A percentile compares a stretch with the other conserved stretches of the same genome.
phyloP scores from a whole-genome alignment of 2,888 invertebrate species.

The Zelleria hepariella region DNA sequence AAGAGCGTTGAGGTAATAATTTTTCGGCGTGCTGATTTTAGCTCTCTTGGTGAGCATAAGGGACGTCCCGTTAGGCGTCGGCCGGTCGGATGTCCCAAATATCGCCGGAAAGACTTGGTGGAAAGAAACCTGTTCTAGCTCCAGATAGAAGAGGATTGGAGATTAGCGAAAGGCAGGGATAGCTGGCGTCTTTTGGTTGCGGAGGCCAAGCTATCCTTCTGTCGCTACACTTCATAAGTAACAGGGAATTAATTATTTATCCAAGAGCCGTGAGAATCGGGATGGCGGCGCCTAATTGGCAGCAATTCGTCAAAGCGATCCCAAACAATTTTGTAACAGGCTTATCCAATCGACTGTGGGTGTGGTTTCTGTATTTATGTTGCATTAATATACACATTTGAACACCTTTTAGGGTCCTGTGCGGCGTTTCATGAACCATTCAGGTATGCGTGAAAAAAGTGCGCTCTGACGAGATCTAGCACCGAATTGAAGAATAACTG shows the following conservation, averaged over 20 bases:
- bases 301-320: not conserved
- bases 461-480: not conserved
- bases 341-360: slow-evolving; percentile 1
- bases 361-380: not conserved
- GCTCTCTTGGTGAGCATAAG: too few species aligned
- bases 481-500: too few species aligned
- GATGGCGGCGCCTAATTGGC: slow-evolving; percentile 1
- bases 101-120: too few species aligned
- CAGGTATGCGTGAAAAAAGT: not conserved
- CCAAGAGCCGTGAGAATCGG: not conserved
- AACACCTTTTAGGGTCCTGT: not conserved
- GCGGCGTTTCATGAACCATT: not conserved
- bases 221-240: not conserved
- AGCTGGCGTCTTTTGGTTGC: too few species aligned
- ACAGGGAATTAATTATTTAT: not conserved
- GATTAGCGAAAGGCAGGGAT: too few species aligned
- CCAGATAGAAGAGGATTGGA: not conserved
- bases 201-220: too few species aligned
- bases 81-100: too few species aligned
- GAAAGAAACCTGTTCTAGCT: too few species aligned
- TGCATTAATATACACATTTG: too few species aligned
- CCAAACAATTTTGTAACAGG: not conserved
- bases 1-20: too few species aligned
- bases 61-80: too few species aligned
- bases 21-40: too few species aligned